Conservation (phyloP, 2,113 vertebrate species). For the Willisornis vidua region DNA sequence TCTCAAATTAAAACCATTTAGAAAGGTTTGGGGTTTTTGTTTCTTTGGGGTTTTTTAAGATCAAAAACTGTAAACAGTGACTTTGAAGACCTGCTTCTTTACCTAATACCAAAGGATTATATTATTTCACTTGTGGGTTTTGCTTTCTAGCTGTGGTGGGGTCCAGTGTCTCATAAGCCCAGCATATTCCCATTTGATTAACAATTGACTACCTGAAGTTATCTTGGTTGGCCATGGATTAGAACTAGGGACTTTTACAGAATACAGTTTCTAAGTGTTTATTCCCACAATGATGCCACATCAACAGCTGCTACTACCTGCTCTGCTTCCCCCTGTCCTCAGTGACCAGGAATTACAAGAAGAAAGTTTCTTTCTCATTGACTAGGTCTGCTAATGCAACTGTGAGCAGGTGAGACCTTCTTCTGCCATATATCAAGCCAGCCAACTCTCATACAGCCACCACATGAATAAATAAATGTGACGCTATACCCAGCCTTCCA, state of each 20-base stretch:
- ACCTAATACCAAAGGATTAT: background rate
- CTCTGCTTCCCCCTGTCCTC: background rate
- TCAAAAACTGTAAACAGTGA: background rate
- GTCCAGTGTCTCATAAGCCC: background rate
- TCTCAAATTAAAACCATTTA: background rate
- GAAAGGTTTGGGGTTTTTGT: background rate
- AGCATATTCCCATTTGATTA: background rate
- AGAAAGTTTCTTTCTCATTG: background rate
- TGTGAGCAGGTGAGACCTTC: background rate
- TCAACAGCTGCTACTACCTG: background rate
- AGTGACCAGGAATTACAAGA: background rate
- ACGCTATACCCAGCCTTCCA: background rate
- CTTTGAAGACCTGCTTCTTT: background rate
- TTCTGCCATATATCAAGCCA: background rate
- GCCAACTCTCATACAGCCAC: background rate
- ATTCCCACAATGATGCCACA: background rate
- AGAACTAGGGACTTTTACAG: background rate
- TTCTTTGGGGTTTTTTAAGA: background rate
- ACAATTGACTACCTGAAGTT: background rate
- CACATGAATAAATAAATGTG: background rate
- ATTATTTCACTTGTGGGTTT: background rate
- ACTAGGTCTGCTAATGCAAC: background rate
- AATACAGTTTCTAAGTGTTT: background rate
- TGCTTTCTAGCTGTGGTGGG: background rate
- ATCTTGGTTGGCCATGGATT: background rate